Evolutionary conservation across 2,113 vertebrate species (phyloP).

Genomic region (Osmerus mordax): DNA sequence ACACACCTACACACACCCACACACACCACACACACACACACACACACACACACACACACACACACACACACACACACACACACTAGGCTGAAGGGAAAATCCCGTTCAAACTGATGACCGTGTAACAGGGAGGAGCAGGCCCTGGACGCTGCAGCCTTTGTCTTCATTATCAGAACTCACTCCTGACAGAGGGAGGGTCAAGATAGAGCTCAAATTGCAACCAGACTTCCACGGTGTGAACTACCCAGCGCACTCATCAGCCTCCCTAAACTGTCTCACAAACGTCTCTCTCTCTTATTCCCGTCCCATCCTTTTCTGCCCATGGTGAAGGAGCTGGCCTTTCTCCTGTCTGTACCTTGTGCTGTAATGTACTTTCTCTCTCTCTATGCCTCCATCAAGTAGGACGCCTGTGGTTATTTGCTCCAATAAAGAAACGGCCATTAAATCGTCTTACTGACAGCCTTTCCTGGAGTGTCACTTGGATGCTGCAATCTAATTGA

Average conservation of each 20-base stretch:
- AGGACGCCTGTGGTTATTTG: neutral
- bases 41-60: neutral
- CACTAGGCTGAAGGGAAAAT: constrained; percentile 26
- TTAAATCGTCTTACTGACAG: constrained; percentile 18
- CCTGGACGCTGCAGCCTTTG: constrained; percentile 37
- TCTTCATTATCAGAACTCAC: constrained; percentile 35
- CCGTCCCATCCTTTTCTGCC: neutral
- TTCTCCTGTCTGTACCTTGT: neutral
- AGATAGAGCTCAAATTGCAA: neutral
- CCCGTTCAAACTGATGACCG: neutral
- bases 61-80: constrained; percentile 12
- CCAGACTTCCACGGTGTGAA: neutral
- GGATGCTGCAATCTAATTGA: constrained; percentile 63
- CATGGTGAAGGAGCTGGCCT: neutral
- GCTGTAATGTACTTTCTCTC: neutral
- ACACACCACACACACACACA: neutral
- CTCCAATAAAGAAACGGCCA: constrained; percentile 33
- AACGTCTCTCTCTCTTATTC: neutral
- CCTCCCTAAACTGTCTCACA: neutral
- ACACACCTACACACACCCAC: neutral
- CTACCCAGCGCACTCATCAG: neutral
- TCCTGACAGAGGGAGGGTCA: constrained; percentile 5
- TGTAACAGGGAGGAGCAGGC: neutral
- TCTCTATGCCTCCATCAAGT: neutral
- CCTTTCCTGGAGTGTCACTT: constrained; percentile 46